A percentile compares a stretch with the other conserved stretches of the same genome.
phyloP scores from a whole-genome alignment of 2,113 vertebrate species.

The Callionymus lyra region DNA sequence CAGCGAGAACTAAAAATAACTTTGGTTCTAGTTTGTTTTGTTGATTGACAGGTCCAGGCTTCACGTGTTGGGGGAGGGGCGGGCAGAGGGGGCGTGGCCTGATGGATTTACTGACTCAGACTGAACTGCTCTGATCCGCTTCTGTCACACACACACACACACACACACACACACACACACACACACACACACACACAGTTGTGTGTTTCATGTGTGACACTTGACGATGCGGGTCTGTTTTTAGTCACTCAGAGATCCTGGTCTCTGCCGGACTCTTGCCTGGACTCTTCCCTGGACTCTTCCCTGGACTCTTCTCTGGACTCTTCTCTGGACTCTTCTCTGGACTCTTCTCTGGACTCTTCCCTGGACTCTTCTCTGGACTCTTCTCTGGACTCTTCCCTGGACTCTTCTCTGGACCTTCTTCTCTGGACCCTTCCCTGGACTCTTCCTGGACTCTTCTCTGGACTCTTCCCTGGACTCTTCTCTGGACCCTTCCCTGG shows the following conservation, averaged over 20 bases:
- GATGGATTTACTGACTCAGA: too few species aligned
- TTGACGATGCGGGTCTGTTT: conserved; percentile 48
- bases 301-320: conserved; percentile 66
- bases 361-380: conserved; percentile 61
- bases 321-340: too few species aligned
- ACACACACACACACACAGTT: too few species aligned
- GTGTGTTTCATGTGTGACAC: conserved; percentile 12
- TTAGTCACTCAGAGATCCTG: conserved; percentile 35
- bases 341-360: neutral
- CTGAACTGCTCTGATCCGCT: too few species aligned
- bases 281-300: conserved; percentile 16
- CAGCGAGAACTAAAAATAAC: too few species aligned
- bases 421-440: conserved; percentile 55
- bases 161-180: too few species aligned
- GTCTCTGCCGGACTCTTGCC: neutral
- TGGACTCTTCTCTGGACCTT: too few species aligned
- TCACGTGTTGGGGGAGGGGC: too few species aligned
- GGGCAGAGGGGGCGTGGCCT: too few species aligned
- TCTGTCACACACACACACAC: too few species aligned
- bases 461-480: conserved; percentile 66
- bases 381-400: conserved; percentile 54
- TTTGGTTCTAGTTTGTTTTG: too few species aligned
- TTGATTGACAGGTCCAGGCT: too few species aligned
- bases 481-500: conserved; percentile 58
- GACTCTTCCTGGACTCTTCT: conserved; percentile 76